These are phyloP conservation scores for Aricia agestis DNA, from an alignment of 1,140 invertebrate species.

Conservation along the genomic window DNA sequence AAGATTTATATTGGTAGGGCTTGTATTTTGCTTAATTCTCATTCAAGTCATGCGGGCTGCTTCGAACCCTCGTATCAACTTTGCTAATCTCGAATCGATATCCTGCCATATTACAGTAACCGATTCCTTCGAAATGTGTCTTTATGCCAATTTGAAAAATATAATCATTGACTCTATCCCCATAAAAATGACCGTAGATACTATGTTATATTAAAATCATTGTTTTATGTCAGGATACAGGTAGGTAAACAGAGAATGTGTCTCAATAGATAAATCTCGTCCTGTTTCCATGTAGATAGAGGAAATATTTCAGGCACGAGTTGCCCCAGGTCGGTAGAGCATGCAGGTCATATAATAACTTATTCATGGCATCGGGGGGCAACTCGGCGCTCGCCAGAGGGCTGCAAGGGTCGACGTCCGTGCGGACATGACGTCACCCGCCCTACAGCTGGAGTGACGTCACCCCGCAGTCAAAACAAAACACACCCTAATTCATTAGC, in stretches of 20 bases:
- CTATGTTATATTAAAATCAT: too few species aligned
- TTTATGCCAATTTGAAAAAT: too few species aligned
- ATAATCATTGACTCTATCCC: background rate
- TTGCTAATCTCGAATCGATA: background rate
- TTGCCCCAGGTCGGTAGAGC: slow-evolving; percentile 63
- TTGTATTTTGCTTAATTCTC: background rate
- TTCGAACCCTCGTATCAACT: slow-evolving; percentile 31
- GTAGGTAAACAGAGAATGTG: background rate
- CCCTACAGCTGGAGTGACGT: slow-evolving; percentile 72
- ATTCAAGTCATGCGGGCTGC: background rate
- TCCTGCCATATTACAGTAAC: background rate
- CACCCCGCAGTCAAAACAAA: slow-evolving; percentile 52
- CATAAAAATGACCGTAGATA: too few species aligned
- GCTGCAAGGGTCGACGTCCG: slow-evolving; percentile 59
- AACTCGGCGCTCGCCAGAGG: slow-evolving; percentile 43
- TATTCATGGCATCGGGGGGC: slow-evolving; percentile 58
- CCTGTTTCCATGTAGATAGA: background rate
- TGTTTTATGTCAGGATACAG: too few species aligned
- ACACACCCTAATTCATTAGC: slow-evolving; percentile 42
- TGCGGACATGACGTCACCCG: slow-evolving; percentile 60
- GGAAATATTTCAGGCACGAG: slow-evolving; percentile 31
- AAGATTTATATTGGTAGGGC: background rate
- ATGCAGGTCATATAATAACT: slow-evolving; percentile 54
- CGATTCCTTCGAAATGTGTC: background rate
- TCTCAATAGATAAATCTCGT: background rate